These are phyloP conservation scores for Pristionchus arcanus DNA, from an alignment of 2,888 invertebrate genomes.

Conservation along the genomic window DNA sequence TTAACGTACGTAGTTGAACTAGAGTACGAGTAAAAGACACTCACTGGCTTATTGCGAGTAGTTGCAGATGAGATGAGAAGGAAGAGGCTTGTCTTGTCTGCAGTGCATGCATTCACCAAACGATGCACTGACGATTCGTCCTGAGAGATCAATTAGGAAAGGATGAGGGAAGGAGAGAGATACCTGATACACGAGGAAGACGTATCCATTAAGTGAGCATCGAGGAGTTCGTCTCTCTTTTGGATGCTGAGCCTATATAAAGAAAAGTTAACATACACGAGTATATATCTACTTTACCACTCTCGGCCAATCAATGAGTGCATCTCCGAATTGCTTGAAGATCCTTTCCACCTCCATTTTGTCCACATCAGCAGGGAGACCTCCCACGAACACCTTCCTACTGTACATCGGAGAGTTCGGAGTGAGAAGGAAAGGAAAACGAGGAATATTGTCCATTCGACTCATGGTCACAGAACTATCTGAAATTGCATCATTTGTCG, in stretches of 20 bases:
- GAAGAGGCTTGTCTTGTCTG: conserved; percentile 97
- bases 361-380: conserved; percentile 48
- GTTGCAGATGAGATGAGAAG: conserved; percentile 98
- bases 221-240: conserved; percentile 52
- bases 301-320: conserved; percentile 99
- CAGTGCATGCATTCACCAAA: conserved; percentile 96
- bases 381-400: conserved; percentile 54
- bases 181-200: conserved; percentile 84
- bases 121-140: conserved; percentile 97
- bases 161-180: background rate
- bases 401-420: background rate
- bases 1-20: background rate
- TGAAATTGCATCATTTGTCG: background rate
- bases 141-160: background rate
- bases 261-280: background rate
- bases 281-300: conserved; percentile 79
- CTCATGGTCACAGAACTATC: conserved; percentile 33
- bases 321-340: conserved; percentile 95
- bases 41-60: conserved; percentile 97
- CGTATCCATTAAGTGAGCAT: conserved; percentile 80
- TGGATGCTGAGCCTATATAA: conserved; percentile 50
- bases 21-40: conserved; percentile 57
- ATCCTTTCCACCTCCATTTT: conserved; percentile 96
- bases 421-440: background rate
- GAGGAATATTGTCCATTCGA: conserved; percentile 1